A percentile compares a stretch with the other conserved stretches of the same genome.
These are phyloP conservation scores for Catalaphyllia jardinei DNA, from an alignment of 64 coral and sea anemone genomes.

Conservation along the genomic window DNA sequence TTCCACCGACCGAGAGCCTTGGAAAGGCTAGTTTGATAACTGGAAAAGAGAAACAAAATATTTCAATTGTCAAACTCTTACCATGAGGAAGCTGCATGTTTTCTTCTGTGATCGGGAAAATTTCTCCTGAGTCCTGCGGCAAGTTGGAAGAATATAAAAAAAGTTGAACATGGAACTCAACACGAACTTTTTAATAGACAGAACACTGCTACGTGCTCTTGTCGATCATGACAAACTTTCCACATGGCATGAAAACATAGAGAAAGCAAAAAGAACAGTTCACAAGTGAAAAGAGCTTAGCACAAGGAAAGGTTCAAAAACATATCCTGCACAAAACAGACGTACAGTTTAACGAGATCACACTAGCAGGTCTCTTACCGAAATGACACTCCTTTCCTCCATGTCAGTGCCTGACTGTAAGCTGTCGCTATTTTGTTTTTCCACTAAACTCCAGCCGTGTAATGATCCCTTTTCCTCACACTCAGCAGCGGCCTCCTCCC, in stretches of 20 bases:
- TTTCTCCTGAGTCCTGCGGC: constrained; percentile 6
- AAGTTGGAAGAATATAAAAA: not conserved
- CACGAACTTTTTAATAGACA: not conserved
- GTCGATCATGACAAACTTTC: no score
- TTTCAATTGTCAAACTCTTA: not conserved
- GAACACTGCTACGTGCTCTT: no score
- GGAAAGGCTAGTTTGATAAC: not conserved
- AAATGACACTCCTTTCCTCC: not conserved
- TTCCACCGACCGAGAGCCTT: no score
- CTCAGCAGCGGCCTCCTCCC: not conserved
- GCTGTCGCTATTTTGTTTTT: not conserved
- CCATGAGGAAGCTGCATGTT: constrained; percentile 47
- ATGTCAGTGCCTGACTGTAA: not conserved
- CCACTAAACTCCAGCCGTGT: constrained; percentile 18
- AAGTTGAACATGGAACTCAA: not conserved
- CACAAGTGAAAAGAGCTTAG: no score
- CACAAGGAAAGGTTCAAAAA: not conserved
- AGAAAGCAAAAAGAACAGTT: no score
- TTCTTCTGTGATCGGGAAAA: constrained; percentile 24
- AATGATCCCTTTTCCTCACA: not conserved
- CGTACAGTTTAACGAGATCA: no score
- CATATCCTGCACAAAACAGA: not conserved
- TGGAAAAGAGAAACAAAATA: no score
- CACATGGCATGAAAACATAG: no score
- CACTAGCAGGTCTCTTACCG: not conserved